phyloP scores from a whole-genome alignment of 2,113 vertebrate species.

The Rhabdornis inornatus region DNA sequence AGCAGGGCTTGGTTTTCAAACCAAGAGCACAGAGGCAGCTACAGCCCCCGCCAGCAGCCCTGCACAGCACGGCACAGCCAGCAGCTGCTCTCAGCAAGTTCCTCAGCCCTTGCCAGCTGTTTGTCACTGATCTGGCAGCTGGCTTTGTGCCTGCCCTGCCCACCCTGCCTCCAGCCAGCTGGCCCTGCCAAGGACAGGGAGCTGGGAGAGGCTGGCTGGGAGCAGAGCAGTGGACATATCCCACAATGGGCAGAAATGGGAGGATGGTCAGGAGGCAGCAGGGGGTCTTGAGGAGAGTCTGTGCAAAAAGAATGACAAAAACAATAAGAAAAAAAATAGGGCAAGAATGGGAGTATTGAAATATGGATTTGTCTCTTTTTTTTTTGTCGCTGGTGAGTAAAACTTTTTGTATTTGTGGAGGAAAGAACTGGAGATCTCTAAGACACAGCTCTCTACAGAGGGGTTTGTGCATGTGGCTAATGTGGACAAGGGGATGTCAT shows the following conservation, averaged over 20 bases:
- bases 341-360: not conserved
- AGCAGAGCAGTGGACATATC: not conserved
- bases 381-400: not conserved
- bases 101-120: not conserved
- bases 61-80: not conserved
- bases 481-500: not conserved
- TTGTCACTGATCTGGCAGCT: not conserved
- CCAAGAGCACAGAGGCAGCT: fast-evolving
- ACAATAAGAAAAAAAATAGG: not conserved
- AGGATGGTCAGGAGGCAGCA: fast-evolving
- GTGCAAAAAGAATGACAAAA: not conserved
- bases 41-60: not conserved
- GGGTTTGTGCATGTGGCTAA: not conserved
- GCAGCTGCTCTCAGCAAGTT: not conserved
- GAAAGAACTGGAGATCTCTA: not conserved
- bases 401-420: not conserved
- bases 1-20: not conserved
- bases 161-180: not conserved
- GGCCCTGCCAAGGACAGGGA: not conserved
- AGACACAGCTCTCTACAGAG: not conserved
- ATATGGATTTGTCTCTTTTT: not conserved
- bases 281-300: not conserved
- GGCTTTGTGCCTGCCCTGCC: not conserved
- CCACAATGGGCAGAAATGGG: not conserved
- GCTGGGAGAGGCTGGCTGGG: not conserved